Percentiles rank a stretch among this genome's conserved stretches.
Conservation (phyloP, 2,113 vertebrate genomes). For the Cochlearius cochlearius region DNA sequence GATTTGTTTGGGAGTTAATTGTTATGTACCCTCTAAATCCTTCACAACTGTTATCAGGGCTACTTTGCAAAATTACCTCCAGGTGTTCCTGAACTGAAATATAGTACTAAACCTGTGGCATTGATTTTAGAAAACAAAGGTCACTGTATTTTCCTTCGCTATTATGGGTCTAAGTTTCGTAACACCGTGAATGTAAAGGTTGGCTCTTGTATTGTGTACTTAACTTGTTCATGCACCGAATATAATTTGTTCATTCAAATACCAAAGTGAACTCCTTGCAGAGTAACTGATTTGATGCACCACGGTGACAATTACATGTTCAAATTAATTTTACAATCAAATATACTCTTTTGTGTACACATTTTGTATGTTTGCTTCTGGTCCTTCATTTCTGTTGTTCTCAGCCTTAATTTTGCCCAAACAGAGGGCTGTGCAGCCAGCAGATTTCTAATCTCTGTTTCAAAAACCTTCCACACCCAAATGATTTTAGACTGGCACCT, state of each 20-base stretch:
- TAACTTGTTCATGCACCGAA: neutral
- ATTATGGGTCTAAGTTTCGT: neutral
- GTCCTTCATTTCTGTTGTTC: neutral
- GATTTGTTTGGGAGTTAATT: neutral
- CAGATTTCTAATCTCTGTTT: neutral
- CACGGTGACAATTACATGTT: neutral
- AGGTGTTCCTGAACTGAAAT: neutral
- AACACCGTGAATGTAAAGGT: neutral
- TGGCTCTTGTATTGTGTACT: neutral
- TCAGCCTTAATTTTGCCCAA: neutral
- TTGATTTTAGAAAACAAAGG: neutral
- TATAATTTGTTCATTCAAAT: neutral
- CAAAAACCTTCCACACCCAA: neutral
- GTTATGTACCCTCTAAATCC: neutral
- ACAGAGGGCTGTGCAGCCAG: neutral
- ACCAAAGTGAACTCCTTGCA: neutral
- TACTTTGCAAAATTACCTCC: neutral
- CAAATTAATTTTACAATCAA: neutral
- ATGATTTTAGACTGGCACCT: neutral
- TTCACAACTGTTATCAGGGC: neutral
- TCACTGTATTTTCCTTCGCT: neutral
- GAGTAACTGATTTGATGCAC: neutral
- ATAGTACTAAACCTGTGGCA: neutral
- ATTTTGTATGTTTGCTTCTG: neutral
- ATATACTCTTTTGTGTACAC: neutral